Evolutionary conservation across 2,113 vertebrate species (phyloP).

Genomic region (Chlorocebus sabaeus): DNA sequence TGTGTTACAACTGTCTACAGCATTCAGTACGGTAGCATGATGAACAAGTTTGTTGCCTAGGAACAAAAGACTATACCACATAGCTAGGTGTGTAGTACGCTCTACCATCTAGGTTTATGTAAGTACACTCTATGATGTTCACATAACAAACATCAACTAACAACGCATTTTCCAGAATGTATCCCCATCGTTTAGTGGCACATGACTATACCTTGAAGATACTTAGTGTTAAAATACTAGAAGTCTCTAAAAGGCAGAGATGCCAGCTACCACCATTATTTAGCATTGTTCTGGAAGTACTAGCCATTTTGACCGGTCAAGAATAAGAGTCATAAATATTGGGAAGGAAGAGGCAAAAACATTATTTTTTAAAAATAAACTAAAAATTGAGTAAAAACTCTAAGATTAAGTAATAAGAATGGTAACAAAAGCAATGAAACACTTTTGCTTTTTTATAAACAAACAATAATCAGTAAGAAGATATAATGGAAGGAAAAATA

Average conservation of each 20-base stretch:
- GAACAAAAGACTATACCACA: not conserved
- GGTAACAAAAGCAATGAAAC: not conserved
- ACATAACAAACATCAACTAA: not conserved
- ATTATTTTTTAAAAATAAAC: not conserved
- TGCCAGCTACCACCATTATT: not conserved
- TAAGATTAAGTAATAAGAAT: not conserved
- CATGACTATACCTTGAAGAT: not conserved
- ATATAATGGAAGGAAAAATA: not conserved
- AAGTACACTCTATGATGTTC: not conserved
- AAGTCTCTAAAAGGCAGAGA: not conserved
- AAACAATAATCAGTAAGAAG: not conserved
- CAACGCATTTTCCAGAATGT: not conserved
- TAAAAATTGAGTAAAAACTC: constrained; percentile 1
- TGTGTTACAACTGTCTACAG: not conserved
- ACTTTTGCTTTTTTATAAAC: not conserved
- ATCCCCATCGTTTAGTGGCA: not conserved
- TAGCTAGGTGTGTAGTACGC: no score
- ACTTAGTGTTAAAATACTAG: not conserved
- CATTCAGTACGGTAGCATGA: not conserved
- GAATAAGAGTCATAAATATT: not conserved
- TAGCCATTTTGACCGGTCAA: not conserved
- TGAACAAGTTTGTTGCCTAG: not conserved
- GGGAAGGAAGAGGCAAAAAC: not conserved
- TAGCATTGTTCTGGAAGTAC: not conserved
- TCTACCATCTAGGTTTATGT: not conserved